Percentiles rank a stretch among this genome's conserved stretches.
These are phyloP conservation scores for Hippocampus zosterae DNA, from an alignment of 2,113 vertebrate genomes.

Conservation along the genomic window DNA sequence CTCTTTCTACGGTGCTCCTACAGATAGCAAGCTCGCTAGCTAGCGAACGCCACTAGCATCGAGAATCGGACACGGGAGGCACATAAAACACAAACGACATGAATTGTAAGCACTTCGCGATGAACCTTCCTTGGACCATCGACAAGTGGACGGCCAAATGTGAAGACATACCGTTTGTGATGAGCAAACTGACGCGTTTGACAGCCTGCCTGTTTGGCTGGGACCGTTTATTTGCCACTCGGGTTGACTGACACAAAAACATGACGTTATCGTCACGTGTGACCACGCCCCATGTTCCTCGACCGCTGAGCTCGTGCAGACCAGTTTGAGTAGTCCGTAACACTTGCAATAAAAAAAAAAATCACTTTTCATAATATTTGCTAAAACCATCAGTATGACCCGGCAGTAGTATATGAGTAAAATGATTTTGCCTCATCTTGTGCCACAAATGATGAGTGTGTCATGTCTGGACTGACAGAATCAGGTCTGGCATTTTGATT, in stretches of 20 bases:
- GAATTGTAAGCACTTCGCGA: background rate
- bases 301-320: background rate
- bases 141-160: background rate
- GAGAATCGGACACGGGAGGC: slow-evolving; percentile 10
- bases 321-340: too few relatives aligned
- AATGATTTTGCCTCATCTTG: too few relatives aligned
- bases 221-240: slow-evolving; percentile 7
- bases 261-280: slow-evolving; percentile 35
- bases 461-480: too few relatives aligned
- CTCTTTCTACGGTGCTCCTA: background rate
- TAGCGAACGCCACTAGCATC: slow-evolving; percentile 35
- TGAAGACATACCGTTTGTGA: slow-evolving; percentile 41
- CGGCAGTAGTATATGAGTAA: too few relatives aligned
- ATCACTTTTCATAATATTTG: too few relatives aligned
- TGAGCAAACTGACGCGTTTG: slow-evolving; percentile 32
- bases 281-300: slow-evolving; percentile 35
- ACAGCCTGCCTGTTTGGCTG: slow-evolving; percentile 3
- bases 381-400: too few relatives aligned
- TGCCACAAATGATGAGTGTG: too few relatives aligned
- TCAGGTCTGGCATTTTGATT: too few relatives aligned
- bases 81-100: slow-evolving; percentile 20
- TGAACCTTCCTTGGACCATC: accelerated
- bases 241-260: slow-evolving; percentile 63
- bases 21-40: slow-evolving; percentile 2
- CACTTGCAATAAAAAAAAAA: too few relatives aligned